phyloP scores from a whole-genome alignment of 2,113 vertebrate genomes.

The Syngnathus scovelli region DNA sequence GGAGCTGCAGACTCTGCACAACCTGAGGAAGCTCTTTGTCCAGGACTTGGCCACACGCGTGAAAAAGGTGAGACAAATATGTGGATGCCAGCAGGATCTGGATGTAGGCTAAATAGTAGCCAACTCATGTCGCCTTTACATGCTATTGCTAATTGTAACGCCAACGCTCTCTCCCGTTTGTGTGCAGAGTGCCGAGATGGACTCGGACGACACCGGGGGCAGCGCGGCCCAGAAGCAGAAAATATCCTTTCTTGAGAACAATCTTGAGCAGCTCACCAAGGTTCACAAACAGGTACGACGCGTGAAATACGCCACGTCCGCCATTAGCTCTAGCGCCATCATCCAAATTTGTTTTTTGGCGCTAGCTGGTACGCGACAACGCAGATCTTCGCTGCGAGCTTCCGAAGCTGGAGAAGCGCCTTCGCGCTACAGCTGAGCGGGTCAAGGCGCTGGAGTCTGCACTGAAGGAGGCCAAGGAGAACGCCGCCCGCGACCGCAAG shows the following conservation, averaged over 20 bases:
- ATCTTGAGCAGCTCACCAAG: constrained; percentile 96
- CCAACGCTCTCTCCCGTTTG: background rate
- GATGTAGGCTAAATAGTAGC: background rate
- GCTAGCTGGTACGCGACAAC: constrained; percentile 94
- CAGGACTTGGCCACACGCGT: constrained; percentile 96
- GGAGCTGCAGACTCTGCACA: constrained; percentile 95
- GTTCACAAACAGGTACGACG: constrained; percentile 92
- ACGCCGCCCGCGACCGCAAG: constrained; percentile 90
- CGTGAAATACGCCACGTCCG: background rate
- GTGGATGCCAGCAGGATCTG: background rate
- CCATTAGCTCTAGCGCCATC: background rate
- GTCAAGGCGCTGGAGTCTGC: constrained; percentile 96
- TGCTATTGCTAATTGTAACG: background rate
- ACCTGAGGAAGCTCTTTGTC: constrained; percentile 94
- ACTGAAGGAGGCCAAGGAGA: constrained; percentile 97
- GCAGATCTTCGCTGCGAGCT: constrained; percentile 97
- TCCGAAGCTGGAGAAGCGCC: constrained; percentile 95
- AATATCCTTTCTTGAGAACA: constrained; percentile 97
- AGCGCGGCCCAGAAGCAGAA: constrained; percentile 97
- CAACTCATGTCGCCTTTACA: background rate
- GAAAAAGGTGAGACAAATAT: constrained; percentile 80
- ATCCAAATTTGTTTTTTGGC: background rate
- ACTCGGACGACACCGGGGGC: constrained; percentile 92
- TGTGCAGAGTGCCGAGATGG: constrained; percentile 87
- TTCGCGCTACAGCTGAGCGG: constrained; percentile 91